A percentile compares a stretch with the other conserved stretches of the same genome.
Evolutionary conservation across 1,140 invertebrate species (phyloP).

Genomic region (Vollenhovia emeryi): DNA sequence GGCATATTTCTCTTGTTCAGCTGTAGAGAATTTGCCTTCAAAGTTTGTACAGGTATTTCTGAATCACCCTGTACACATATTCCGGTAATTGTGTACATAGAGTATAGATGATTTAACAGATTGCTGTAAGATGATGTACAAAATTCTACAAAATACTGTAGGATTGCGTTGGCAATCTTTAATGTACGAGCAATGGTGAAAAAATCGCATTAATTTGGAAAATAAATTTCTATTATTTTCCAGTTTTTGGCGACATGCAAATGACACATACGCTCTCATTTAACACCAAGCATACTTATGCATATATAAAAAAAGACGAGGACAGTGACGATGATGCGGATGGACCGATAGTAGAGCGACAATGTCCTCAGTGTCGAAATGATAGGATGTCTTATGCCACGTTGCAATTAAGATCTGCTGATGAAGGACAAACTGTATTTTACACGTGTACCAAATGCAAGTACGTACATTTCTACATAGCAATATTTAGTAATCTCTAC

Average conservation of each 20-base stretch:
- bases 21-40: too few species aligned
- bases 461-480: slow-evolving; percentile 85
- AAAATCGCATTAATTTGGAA: background rate
- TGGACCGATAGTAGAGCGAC: slow-evolving; percentile 93
- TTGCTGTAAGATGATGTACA: background rate
- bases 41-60: too few species aligned
- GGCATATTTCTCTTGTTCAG: too few species aligned
- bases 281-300: slow-evolving; percentile 86
- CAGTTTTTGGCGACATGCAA: slow-evolving; percentile 88
- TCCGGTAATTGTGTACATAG: too few species aligned
- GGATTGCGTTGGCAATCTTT: background rate
- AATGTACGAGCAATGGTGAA: background rate
- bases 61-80: too few species aligned
- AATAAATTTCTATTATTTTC: slow-evolving; percentile 73
- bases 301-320: slow-evolving; percentile 79
- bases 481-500: background rate
- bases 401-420: slow-evolving; percentile 96
- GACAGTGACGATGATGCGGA: slow-evolving; percentile 86
- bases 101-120: slow-evolving; percentile 5
- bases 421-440: slow-evolving; percentile 99
- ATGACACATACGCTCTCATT: slow-evolving; percentile 90
- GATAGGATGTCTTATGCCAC: slow-evolving; percentile 98
- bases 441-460: slow-evolving; percentile 98
- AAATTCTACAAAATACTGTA: background rate
- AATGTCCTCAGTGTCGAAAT: slow-evolving; percentile 95